These are phyloP conservation scores for Dicrurus megarhynchus DNA, from an alignment of 2,113 vertebrate species.

Conservation along the genomic window DNA sequence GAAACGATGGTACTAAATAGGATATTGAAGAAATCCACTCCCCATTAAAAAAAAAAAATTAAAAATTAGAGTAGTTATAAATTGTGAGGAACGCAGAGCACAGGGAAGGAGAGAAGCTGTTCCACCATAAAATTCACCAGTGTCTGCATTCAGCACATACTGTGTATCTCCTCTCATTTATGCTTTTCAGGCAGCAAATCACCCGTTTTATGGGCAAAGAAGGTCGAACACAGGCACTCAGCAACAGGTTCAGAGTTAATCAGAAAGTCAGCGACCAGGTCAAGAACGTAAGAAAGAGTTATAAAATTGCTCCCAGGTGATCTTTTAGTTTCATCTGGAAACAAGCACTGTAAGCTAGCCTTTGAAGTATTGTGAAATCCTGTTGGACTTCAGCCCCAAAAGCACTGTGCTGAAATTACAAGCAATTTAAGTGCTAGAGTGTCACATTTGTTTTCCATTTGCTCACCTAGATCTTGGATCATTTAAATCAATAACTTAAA, in stretches of 20 bases:
- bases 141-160: not conserved
- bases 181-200: not conserved
- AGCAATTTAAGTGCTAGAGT: not conserved
- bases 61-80: not conserved
- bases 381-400: not conserved
- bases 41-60: not conserved
- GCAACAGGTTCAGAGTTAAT: not conserved
- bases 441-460: not conserved
- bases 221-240: not conserved
- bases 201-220: not conserved
- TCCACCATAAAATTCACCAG: not conserved
- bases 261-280: not conserved
- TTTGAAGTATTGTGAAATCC: not conserved
- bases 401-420: not conserved
- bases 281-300: not conserved
- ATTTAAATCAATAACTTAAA: not conserved
- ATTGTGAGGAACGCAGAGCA: not conserved
- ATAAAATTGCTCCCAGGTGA: not conserved
- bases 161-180: not conserved
- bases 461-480: not conserved
- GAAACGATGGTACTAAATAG: not conserved
- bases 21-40: not conserved
- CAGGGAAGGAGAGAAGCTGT: not conserved
- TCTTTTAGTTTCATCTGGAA: not conserved
- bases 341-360: not conserved